Percentiles rank a stretch among this genome's conserved stretches.
phyloP scores from a whole-genome alignment of 2,797 vertebrate species.

The Arvicola amphibius region DNA sequence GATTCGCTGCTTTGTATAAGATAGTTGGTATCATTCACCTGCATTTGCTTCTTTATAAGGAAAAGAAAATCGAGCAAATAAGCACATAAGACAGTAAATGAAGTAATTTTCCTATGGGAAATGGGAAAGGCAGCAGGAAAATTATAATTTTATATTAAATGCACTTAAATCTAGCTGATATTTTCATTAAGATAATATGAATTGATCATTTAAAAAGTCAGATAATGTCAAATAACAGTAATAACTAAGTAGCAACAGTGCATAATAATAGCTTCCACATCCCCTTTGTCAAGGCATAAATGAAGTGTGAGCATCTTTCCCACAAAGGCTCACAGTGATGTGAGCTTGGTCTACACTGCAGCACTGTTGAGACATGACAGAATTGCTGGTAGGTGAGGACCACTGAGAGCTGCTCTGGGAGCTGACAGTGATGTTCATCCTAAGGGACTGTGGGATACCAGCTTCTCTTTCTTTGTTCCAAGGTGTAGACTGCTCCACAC shows the following conservation, averaged over 20 bases:
- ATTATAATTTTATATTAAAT: neutral
- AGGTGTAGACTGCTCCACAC: neutral
- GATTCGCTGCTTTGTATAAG: neutral
- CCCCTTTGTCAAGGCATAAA: neutral
- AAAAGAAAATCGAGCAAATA: conserved; percentile 34
- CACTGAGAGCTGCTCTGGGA: neutral
- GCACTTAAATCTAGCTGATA: neutral
- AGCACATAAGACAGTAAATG: neutral
- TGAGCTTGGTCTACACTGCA: neutral
- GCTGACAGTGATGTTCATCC: neutral
- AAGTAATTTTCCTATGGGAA: neutral
- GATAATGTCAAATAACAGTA: neutral
- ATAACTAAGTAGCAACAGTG: neutral
- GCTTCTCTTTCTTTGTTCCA: neutral
- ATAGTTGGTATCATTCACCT: neutral
- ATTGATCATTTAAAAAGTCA: neutral
- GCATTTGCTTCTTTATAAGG: neutral
- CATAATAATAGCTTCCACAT: neutral
- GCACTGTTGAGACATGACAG: too few species aligned
- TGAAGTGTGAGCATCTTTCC: neutral
- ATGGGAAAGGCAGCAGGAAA: neutral
- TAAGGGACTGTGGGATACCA: neutral
- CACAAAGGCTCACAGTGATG: too few species aligned
- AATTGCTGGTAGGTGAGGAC: neutral
- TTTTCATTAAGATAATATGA: conserved; percentile 7